Evolutionary conservation across 2,888 invertebrate species (phyloP).

Genomic region (Ochropacha duplaris): DNA sequence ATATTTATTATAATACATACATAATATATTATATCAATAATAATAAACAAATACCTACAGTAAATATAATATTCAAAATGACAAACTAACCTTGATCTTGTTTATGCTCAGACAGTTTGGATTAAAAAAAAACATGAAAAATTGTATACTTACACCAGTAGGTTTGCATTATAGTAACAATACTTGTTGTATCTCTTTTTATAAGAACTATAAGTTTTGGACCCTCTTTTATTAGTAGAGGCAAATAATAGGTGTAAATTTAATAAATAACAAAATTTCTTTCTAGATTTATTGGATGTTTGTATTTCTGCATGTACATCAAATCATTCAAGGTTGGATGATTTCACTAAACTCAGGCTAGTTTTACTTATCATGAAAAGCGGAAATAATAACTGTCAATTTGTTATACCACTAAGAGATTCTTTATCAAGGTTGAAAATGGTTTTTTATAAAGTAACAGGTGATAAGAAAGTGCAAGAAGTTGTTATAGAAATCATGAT

Average conservation of each 20-base stretch:
- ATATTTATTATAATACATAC: too few relatives aligned
- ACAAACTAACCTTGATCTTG: too few relatives aligned
- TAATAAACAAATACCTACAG: too few relatives aligned
- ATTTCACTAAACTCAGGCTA: constrained; percentile 65
- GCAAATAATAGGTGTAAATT: too few relatives aligned
- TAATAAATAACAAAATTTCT: constrained; percentile 11
- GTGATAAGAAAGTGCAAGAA: constrained; percentile 70
- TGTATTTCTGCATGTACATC: constrained; percentile 50
- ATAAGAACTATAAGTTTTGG: too few relatives aligned
- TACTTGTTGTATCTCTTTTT: neutral
- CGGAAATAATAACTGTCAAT: constrained; percentile 67
- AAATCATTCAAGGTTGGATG: constrained; percentile 56
- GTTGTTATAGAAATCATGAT: constrained; percentile 61
- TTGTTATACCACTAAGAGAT: constrained; percentile 59
- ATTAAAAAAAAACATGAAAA: too few relatives aligned
- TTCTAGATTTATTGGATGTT: constrained; percentile 68
- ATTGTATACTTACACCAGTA: too few relatives aligned
- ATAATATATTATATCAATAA: too few relatives aligned
- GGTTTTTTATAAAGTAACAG: constrained; percentile 49
- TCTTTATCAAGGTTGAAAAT: constrained; percentile 51
- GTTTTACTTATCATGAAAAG: constrained; percentile 70
- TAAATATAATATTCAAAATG: too few relatives aligned
- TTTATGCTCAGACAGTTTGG: too few relatives aligned
- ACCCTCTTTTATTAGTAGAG: too few relatives aligned
- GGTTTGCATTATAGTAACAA: neutral